Evolutionary conservation across 2,888 invertebrate species (phyloP).

Genomic region (Synergus umbraculus): DNA sequence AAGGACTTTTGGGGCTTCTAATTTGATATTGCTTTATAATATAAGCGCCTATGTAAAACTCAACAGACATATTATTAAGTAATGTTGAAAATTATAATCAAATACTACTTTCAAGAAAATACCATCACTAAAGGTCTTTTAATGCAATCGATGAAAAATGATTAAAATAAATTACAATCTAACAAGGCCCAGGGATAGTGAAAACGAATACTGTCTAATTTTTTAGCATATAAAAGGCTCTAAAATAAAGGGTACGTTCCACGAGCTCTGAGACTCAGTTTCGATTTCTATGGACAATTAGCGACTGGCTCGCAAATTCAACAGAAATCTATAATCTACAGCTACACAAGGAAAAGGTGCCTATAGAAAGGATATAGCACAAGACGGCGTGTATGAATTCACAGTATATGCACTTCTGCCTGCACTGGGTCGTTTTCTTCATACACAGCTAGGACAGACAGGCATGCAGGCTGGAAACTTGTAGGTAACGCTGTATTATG

Average conservation of each 20-base stretch:
- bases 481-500: slow-evolving; percentile 59
- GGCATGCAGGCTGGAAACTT: slow-evolving; percentile 54
- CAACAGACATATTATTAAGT: too few relatives aligned
- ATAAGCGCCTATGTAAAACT: too few relatives aligned
- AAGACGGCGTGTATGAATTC: slow-evolving; percentile 1
- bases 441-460: slow-evolving; percentile 30
- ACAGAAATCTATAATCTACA: background rate
- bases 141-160: slow-evolving; percentile 24
- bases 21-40: too few relatives aligned
- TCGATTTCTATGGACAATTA: slow-evolving; percentile 61
- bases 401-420: background rate
- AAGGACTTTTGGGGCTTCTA: too few relatives aligned
- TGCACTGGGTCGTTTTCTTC: slow-evolving; percentile 48
- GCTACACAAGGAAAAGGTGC: background rate
- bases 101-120: background rate
- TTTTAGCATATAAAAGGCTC: slow-evolving; percentile 36
- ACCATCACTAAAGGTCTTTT: background rate
- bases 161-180: slow-evolving; percentile 11
- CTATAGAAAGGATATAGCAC: slow-evolving; percentile 1
- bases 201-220: background rate
- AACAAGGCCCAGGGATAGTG: background rate
- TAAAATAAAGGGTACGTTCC: background rate
- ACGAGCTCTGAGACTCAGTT: slow-evolving; percentile 47
- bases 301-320: slow-evolving; percentile 39
- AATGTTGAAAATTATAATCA: background rate